Conservation (phyloP, 64 coral and sea anemone species). For the Montipora capricornis region DNA sequence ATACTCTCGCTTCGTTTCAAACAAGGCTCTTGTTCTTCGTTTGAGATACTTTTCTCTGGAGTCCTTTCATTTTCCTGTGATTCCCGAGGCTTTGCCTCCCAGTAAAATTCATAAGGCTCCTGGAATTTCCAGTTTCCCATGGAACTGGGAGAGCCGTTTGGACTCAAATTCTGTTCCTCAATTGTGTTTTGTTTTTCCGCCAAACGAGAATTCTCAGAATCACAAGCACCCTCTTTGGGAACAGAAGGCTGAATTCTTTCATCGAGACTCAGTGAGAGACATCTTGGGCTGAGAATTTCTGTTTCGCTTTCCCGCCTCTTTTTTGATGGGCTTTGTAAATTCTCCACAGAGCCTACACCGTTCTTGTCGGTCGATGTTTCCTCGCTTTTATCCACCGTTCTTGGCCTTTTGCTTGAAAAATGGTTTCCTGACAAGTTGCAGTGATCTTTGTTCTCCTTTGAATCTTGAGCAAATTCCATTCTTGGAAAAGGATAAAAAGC, state of each 20-base stretch:
- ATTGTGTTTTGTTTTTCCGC: neutral
- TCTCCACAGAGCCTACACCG: neutral
- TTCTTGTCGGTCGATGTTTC: neutral
- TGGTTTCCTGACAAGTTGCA: neutral
- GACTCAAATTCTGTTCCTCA: neutral
- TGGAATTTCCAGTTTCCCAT: neutral
- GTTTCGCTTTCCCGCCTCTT: neutral
- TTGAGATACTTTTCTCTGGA: neutral
- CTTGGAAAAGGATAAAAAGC: neutral
- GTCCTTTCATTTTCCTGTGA: neutral
- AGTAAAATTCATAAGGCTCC: neutral
- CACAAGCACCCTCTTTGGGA: neutral
- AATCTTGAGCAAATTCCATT: neutral
- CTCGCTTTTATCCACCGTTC: neutral
- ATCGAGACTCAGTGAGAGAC: too few relatives aligned
- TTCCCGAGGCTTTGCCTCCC: neutral
- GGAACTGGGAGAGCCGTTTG: neutral
- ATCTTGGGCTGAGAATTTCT: neutral
- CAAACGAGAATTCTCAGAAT: neutral
- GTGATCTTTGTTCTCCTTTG: neutral
- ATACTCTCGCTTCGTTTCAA: neutral
- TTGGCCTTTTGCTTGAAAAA: conserved; percentile 6
- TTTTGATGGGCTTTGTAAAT: neutral
- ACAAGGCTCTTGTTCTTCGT: neutral
- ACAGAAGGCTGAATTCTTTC: neutral